Evolutionary conservation across 2,888 invertebrate genomes (phyloP).

Genomic region (Cacoxenus indagator): DNA sequence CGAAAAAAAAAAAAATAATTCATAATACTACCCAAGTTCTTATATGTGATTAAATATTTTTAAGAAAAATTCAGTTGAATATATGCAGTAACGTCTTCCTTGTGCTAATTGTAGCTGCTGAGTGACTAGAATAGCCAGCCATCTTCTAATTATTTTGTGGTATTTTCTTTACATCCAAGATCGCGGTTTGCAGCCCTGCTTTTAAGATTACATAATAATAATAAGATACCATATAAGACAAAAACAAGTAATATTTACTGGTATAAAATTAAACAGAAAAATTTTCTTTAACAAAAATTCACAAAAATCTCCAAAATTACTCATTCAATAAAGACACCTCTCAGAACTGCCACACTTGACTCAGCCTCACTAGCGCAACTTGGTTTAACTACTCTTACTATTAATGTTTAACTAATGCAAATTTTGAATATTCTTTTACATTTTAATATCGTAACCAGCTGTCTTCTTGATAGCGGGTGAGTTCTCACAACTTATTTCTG

Average conservation of each 20-base stretch:
- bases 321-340: conserved; percentile 29
- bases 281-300: not conserved
- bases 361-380: conserved; percentile 28
- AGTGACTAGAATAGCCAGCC: too few species aligned
- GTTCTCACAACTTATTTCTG: conserved; percentile 43
- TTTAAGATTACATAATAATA: not conserved
- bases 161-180: too few species aligned
- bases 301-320: conserved; percentile 15
- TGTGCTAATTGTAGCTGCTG: too few species aligned
- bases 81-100: too few species aligned
- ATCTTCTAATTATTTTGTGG: too few species aligned
- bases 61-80: too few species aligned
- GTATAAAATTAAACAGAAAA: not conserved
- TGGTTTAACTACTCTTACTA: not conserved
- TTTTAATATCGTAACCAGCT: conserved; percentile 68
- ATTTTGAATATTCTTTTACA: conserved; percentile 26
- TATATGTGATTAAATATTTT: too few species aligned
- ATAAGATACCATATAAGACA: not conserved
- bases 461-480: conserved; percentile 73
- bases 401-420: conserved; percentile 27
- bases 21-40: too few species aligned
- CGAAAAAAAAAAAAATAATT: too few species aligned
- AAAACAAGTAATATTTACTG: not conserved
- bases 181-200: too few species aligned
- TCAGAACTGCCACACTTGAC: not conserved